Percentiles rank a stretch among this genome's conserved stretches.
phyloP scores from a whole-genome alignment of 2,888 invertebrate genomes.

The Agrochola macilenta region DNA sequence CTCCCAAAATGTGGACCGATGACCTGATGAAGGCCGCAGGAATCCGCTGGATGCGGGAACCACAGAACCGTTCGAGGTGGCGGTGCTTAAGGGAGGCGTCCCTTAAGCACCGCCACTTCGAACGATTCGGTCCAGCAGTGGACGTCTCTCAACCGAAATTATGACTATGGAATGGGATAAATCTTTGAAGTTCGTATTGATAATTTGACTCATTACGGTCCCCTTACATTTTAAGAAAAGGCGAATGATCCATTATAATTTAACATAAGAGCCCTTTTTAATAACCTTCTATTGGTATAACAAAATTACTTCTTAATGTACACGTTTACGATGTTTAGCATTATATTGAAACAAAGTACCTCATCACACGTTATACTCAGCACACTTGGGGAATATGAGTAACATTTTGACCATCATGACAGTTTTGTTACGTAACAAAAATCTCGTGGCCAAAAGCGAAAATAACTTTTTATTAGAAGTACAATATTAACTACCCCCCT shows the following conservation, averaged over 20 bases:
- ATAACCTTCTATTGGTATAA: conserved; percentile 3
- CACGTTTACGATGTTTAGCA: background rate
- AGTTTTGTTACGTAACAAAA: no score
- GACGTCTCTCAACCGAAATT: no score
- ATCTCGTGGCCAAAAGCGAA: no score
- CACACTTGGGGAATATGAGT: background rate
- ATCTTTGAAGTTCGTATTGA: conserved; percentile 2
- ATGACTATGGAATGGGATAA: background rate
- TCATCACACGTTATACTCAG: background rate
- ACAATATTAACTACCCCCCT: background rate
- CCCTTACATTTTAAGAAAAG: background rate
- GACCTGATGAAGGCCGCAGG: no score
- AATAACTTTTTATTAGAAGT: background rate
- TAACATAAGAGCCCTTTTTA: background rate
- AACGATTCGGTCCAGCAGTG: no score
- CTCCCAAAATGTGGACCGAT: no score
- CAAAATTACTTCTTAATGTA: background rate
- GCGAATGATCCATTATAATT: background rate
- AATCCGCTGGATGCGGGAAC: no score
- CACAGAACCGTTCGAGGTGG: no score
- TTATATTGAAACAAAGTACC: background rate
- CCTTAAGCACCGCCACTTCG: no score
- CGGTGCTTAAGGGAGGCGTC: no score
- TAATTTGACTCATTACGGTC: conserved; percentile 8
- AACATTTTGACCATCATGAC: background rate